Evolutionary conservation across 2,113 vertebrate genomes (phyloP).

Genomic region (Galemys pyrenaicus): DNA sequence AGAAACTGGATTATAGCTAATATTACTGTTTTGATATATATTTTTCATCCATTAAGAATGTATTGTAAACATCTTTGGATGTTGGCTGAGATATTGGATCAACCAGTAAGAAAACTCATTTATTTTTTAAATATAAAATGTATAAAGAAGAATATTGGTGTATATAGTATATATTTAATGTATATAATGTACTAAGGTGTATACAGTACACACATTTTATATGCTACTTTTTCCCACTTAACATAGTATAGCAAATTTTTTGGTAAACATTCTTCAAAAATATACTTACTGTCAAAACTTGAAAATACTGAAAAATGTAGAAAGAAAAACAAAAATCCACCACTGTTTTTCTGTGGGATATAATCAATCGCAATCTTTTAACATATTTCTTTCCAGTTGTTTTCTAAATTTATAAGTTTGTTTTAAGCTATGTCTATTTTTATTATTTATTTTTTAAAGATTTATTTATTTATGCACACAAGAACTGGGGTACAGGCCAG

Average conservation of each 20-base stretch:
- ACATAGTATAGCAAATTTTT: neutral
- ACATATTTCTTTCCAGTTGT: neutral
- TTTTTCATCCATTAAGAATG: neutral
- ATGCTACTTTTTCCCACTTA: neutral
- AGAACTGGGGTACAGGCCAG: no score
- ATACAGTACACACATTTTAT: neutral
- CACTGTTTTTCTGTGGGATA: neutral
- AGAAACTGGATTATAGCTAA: neutral
- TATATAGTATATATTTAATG: no score
- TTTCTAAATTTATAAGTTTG: neutral
- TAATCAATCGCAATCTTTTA: neutral
- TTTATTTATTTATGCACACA: no score
- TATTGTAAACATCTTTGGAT: neutral
- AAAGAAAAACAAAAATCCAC: neutral
- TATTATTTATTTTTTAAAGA: neutral
- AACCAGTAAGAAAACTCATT: neutral
- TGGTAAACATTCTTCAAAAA: neutral
- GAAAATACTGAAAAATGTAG: neutral
- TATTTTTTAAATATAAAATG: slow-evolving; percentile 13
- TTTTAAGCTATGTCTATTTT: neutral
- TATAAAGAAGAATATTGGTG: neutral
- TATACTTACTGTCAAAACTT: neutral
- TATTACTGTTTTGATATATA: neutral
- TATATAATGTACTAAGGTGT: neutral
- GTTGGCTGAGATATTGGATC: neutral